Percentiles rank a stretch among this genome's conserved stretches.
Evolutionary conservation across 1,140 invertebrate species (phyloP).

Genomic region (Drosophila prosaltans): DNA sequence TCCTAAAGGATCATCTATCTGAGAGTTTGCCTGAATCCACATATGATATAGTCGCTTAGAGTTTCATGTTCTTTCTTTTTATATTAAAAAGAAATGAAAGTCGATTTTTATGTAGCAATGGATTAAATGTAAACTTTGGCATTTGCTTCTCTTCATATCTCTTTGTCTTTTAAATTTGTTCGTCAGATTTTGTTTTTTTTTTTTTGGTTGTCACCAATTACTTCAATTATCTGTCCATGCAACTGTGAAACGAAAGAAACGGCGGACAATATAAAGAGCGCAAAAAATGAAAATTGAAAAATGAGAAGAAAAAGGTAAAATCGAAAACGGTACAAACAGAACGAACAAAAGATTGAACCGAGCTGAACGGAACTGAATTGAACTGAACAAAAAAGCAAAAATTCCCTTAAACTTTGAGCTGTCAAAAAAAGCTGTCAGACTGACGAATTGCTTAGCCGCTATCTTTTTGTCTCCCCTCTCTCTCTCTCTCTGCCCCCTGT

Average conservation of each 20-base stretch:
- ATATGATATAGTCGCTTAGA: no score
- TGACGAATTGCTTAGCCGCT: conserved; percentile 57
- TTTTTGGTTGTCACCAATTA: conserved; percentile 39
- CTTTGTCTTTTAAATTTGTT: neutral
- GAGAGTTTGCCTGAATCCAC: no score
- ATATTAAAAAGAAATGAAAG: no score
- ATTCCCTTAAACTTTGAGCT: conserved; percentile 56
- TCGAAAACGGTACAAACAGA: conserved; percentile 42
- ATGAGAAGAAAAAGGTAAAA: conserved; percentile 45
- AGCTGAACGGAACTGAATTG: neutral
- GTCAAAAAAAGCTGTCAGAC: conserved; percentile 58
- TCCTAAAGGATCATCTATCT: no score
- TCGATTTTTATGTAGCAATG: no score
- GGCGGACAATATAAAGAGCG: conserved; percentile 37
- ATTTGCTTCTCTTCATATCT: neutral
- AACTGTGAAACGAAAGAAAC: conserved; percentile 43
- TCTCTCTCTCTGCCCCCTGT: conserved; percentile 8
- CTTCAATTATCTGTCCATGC: conserved; percentile 58
- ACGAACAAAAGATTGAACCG: conserved; percentile 49
- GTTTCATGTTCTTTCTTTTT: no score
- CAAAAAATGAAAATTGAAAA: conserved; percentile 47
- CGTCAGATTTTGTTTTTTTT: neutral
- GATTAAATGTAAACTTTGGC: neutral
- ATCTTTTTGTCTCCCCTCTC: conserved; percentile 33
- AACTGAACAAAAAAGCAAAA: conserved; percentile 12